Percentiles rank a stretch among this genome's conserved stretches.
Evolutionary conservation across 2,113 vertebrate species (phyloP).

Genomic region (Aythya baeri): DNA sequence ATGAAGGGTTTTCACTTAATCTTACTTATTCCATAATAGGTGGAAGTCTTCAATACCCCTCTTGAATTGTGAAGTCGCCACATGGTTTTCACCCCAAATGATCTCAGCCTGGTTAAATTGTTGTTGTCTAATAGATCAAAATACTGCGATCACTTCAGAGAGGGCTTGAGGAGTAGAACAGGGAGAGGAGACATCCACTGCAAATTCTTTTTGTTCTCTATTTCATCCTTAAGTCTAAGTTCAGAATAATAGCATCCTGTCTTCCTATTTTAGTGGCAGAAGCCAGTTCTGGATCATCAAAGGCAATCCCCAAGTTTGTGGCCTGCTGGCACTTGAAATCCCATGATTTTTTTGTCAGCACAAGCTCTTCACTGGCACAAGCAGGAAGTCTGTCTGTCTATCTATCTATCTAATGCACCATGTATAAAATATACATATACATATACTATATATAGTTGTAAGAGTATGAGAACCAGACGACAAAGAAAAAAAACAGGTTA

Average conservation of each 20-base stretch:
- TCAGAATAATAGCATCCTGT: background rate
- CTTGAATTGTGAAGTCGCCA: background rate
- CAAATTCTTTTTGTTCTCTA: background rate
- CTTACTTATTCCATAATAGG: background rate
- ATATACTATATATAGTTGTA: background rate
- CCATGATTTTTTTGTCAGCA: background rate
- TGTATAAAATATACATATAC: background rate
- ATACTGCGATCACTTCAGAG: background rate
- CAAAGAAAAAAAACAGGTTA: conserved; percentile 1
- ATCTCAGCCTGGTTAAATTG: background rate
- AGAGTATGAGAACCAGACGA: background rate
- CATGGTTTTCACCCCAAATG: background rate
- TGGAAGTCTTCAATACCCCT: background rate
- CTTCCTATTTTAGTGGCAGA: background rate
- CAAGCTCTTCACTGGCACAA: background rate
- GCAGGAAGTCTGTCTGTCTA: background rate
- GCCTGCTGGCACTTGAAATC: background rate
- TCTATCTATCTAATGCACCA: too few relatives aligned
- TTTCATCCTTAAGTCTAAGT: background rate
- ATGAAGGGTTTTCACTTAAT: background rate
- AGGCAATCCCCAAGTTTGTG: background rate
- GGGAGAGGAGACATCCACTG: background rate
- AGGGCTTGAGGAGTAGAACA: background rate
- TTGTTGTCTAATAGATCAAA: background rate
- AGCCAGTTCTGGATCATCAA: background rate